Conservation (phyloP, 2,113 vertebrate genomes). For the Dipodomys stephensi region DNA sequence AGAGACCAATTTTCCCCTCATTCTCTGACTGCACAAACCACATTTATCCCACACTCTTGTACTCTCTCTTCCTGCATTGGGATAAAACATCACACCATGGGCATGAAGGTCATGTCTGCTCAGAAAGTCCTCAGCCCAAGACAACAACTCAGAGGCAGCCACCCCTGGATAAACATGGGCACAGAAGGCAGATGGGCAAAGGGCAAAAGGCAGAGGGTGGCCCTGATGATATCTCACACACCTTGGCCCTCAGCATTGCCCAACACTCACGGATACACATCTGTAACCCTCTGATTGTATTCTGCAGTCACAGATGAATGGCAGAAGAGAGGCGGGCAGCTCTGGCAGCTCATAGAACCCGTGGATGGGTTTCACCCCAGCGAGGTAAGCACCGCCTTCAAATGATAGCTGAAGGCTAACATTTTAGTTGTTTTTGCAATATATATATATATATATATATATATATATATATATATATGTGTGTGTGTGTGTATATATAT, state of each 20-base stretch:
- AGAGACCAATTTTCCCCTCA: neutral
- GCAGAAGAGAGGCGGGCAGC: conserved; percentile 82
- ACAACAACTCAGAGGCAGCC: conserved; percentile 24
- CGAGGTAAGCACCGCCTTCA: conserved; percentile 79
- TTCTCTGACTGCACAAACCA: neutral
- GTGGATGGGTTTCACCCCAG: conserved; percentile 89
- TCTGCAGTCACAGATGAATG: conserved; percentile 83
- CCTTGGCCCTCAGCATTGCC: neutral
- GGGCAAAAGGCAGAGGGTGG: neutral
- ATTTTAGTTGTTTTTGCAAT: neutral
- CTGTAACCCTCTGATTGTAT: neutral
- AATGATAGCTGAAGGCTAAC: no score
- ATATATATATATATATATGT: no score
- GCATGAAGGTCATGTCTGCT: conserved; percentile 52
- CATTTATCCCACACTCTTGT: conserved; percentile 38
- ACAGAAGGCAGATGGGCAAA: neutral
- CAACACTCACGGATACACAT: accelerated
- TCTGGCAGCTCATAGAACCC: conserved; percentile 87
- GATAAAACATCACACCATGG: conserved; percentile 34
- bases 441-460: neutral
- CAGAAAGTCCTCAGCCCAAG: conserved; percentile 54
- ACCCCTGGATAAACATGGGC: neutral
- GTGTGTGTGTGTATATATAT: no score
- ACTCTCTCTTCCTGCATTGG: conserved; percentile 57
- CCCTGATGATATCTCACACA: neutral